These are phyloP conservation scores for Paramisgurnus dabryanus DNA, from an alignment of 2,113 vertebrate genomes.

Conservation along the genomic window DNA sequence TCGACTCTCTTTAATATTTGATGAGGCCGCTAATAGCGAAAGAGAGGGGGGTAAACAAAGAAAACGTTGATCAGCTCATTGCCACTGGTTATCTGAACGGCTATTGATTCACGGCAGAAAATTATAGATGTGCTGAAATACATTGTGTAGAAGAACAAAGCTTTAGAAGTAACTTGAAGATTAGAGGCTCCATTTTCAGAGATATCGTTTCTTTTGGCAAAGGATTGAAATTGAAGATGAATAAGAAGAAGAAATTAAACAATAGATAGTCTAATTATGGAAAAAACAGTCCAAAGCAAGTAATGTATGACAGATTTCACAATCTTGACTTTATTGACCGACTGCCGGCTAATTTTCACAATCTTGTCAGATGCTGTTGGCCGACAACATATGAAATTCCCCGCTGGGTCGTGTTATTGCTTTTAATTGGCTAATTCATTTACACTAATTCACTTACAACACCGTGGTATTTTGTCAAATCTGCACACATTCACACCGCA, in stretches of 20 bases:
- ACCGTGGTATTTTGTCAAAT: slow-evolving; percentile 22
- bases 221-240: background rate
- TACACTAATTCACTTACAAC: slow-evolving; percentile 37
- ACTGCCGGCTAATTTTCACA: slow-evolving; percentile 10
- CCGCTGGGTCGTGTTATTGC: slow-evolving; percentile 39
- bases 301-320: background rate
- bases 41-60: background rate
- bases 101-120: background rate
- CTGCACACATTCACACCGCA: slow-evolving; percentile 3
- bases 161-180: background rate
- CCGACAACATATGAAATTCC: slow-evolving; percentile 17
- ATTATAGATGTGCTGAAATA: slow-evolving; percentile 2
- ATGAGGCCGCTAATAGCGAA: slow-evolving; percentile 13
- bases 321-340: slow-evolving; percentile 2
- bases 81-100: slow-evolving; percentile 10
- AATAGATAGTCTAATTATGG: background rate
- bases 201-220: no score
- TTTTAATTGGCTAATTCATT: slow-evolving; percentile 52
- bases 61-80: background rate
- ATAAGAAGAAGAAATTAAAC: background rate
- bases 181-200: background rate
- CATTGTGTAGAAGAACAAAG: background rate
- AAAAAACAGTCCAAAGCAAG: background rate
- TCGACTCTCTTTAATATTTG: slow-evolving; percentile 48
- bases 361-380: slow-evolving; percentile 27